A percentile compares a stretch with the other conserved stretches of the same genome.
These are phyloP conservation scores for Atlantisia rogersi DNA, from an alignment of 2,113 vertebrate species.

Conservation along the genomic window DNA sequence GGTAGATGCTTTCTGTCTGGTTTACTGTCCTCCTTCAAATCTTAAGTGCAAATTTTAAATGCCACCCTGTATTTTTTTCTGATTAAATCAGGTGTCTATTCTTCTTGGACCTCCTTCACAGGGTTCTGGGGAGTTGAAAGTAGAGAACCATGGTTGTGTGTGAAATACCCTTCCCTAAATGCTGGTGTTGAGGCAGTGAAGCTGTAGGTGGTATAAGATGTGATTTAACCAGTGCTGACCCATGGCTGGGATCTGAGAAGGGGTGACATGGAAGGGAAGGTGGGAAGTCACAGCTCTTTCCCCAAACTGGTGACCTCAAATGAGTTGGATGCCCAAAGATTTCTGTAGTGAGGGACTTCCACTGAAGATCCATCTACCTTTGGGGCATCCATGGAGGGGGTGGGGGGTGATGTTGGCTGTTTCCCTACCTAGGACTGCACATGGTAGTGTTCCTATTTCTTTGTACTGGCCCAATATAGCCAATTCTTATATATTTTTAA, in stretches of 20 bases:
- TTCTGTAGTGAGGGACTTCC: neutral
- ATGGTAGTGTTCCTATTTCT: accelerated
- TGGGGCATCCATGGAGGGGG: accelerated
- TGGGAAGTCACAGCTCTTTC: neutral
- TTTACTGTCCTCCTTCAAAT: neutral
- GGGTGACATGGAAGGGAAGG: neutral
- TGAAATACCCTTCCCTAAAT: neutral
- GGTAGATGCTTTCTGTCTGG: neutral
- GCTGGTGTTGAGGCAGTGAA: accelerated
- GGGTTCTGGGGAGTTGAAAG: neutral
- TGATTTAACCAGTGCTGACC: accelerated
- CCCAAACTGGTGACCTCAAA: neutral
- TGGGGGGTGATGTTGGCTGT: no score
- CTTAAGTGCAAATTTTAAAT: neutral
- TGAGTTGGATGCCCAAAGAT: accelerated
- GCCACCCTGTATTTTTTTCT: no score
- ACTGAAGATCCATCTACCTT: accelerated
- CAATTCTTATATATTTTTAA: no score
- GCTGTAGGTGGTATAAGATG: neutral
- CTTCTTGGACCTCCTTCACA: accelerated
- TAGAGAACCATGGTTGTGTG: accelerated
- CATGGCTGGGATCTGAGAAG: accelerated
- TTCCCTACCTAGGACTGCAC: neutral
- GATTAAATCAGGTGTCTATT: neutral
- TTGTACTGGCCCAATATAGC: neutral